These are phyloP conservation scores for Pararge aegeria DNA, from an alignment of 1,140 invertebrate species.

Conservation along the genomic window DNA sequence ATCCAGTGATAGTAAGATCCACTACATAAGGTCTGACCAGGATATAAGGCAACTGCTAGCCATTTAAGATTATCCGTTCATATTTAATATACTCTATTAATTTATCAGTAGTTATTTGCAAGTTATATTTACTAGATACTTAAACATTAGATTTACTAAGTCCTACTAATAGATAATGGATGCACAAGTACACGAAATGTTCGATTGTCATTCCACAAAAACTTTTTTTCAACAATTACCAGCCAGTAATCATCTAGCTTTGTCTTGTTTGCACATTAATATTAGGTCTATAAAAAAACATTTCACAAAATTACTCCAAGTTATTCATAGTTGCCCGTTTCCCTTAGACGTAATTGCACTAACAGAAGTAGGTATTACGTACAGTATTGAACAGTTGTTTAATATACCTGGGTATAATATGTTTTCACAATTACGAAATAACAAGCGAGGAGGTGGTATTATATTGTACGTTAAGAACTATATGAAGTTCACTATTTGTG, in stretches of 20 bases:
- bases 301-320: conserved; percentile 22
- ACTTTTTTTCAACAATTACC: too few relatives aligned
- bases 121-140: too few relatives aligned
- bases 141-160: too few relatives aligned
- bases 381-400: conserved; percentile 21
- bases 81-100: too few relatives aligned
- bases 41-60: too few relatives aligned
- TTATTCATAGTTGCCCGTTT: conserved; percentile 15
- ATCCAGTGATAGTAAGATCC: too few relatives aligned
- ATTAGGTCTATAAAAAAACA: conserved; percentile 32
- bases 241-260: conserved; percentile 17
- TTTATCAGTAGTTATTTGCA: too few relatives aligned
- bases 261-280: conserved; percentile 34
- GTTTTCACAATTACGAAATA: conserved; percentile 25
- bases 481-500: conserved; percentile 28
- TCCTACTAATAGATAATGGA: too few relatives aligned
- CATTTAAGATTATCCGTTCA: too few relatives aligned
- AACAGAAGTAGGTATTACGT: conserved; percentile 28
- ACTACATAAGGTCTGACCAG: too few relatives aligned
- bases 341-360: conserved; percentile 30
- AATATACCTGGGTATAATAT: conserved; percentile 35
- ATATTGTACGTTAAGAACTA: conserved; percentile 30
- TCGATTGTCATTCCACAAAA: too few relatives aligned
- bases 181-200: too few relatives aligned
- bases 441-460: conserved; percentile 26